phyloP scores from a whole-genome alignment of 1,140 invertebrate genomes.

The Megalonaias nervosa region DNA sequence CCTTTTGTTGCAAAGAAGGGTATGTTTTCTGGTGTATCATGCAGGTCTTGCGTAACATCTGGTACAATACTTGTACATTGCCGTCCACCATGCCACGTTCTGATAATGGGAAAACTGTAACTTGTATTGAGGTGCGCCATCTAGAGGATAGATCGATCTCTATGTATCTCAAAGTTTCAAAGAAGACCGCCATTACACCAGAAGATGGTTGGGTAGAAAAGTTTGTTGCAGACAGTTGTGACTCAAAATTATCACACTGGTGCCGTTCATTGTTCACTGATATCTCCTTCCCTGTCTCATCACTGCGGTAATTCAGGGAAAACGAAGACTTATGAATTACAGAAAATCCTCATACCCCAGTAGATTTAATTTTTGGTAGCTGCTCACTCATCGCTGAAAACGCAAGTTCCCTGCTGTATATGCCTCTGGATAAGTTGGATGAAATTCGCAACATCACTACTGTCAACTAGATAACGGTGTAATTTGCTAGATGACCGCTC shows the following conservation, averaged over 20 bases:
- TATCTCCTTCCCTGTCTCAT: conserved; percentile 6
- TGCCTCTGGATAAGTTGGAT: conserved; percentile 24
- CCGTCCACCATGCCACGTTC: conserved; percentile 6
- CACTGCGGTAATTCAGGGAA: conserved; percentile 20
- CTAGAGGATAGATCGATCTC: not conserved
- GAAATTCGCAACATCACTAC: not conserved
- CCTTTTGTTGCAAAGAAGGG: too few relatives aligned
- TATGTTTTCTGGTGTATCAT: too few relatives aligned
- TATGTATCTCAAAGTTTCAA: not conserved
- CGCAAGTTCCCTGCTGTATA: conserved; percentile 1
- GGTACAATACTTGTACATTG: too few relatives aligned
- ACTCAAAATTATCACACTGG: conserved; percentile 24
- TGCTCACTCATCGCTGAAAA: conserved; percentile 30
- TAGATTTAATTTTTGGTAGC: conserved; percentile 17
- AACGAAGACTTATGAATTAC: conserved; percentile 18
- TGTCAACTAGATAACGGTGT: not conserved
- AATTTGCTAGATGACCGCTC: too few relatives aligned
- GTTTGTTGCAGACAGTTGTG: conserved; percentile 16
- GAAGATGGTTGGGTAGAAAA: not conserved
- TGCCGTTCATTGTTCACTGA: conserved; percentile 26
- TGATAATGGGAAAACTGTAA: conserved; percentile 18
- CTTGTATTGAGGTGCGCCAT: not conserved
- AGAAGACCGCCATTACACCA: not conserved
- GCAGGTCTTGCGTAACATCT: too few relatives aligned
- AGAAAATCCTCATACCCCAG: conserved; percentile 20